Evolutionary conservation across 2,113 vertebrate species (phyloP), one percentile per base, ranked within the genome.

Genomic region (Coptodon bakossiorum): DNA sequence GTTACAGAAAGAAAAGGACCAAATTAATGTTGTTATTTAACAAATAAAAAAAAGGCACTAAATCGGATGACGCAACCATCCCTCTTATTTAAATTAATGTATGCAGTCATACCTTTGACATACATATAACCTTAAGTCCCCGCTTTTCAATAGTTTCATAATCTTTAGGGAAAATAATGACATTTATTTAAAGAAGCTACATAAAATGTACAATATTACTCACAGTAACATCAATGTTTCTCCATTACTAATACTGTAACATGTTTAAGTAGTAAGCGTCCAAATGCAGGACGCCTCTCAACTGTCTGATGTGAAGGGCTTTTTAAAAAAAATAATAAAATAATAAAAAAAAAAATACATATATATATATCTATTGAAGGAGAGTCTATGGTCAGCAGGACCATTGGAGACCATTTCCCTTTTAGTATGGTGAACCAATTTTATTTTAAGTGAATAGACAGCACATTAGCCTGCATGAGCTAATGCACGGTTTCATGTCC

Each of bases 1-100:
- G 61, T 34, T n/a, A 68, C 86, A 80, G 8, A 36, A 38, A 38
- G 19, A 71, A 73, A 24, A 57, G 80, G 24, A 45, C 53, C 50
- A 80, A 17, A 40, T 79, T 24, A 14, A 48, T 5, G 36, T 63
- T 87, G 48, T 31, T 16, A 82, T 50, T 66, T 48, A 14, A 68
- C 12, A 27, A 76, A 50, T 45, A 11, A 16, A 85, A 56, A 54
- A 91, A 94, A 95, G 93, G 92, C 93, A 94, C 93, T 89, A 83
- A 63, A 85, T 16, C 76, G 17, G 87, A 92, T 71, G 85, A 89
- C 63, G 80, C 4, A 63, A 73, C 50, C 80, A 86, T 79, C 78
- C 81, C 57, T 85, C 81, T 24, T 54, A 14, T 59, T 79, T 68
- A 31, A 24, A 83, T 45, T 22, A 14, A 80, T 24, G 7, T 88